phyloP scores from a whole-genome alignment of 2,888 invertebrate species.

The Tethea ocularis region DNA sequence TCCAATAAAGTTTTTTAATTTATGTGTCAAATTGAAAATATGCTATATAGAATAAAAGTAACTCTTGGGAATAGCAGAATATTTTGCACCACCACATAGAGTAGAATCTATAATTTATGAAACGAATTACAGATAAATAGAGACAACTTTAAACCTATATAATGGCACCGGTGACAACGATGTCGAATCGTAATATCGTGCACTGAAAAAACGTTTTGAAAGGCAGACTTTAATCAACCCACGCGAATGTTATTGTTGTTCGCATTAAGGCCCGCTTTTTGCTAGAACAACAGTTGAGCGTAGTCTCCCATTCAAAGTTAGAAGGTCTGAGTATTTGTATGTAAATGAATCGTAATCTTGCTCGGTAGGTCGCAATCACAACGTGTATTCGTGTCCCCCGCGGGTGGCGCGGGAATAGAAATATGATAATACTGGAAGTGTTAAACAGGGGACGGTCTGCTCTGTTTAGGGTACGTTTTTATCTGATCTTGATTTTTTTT shows the following conservation, averaged over 20 bases:
- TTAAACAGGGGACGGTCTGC: not conserved
- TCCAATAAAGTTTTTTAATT: too few relatives aligned
- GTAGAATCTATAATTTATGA: too few relatives aligned
- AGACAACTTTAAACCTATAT: not conserved
- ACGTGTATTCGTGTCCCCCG: constrained; percentile 51
- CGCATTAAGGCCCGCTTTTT: constrained; percentile 76
- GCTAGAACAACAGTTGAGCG: constrained; percentile 71
- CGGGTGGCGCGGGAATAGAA: constrained; percentile 30
- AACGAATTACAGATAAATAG: too few relatives aligned
- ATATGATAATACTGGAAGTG: constrained; percentile 25
- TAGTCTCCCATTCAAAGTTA: constrained; percentile 72
- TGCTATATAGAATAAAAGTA: too few relatives aligned
- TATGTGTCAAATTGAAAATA: too few relatives aligned
- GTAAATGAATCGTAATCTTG: constrained; percentile 78
- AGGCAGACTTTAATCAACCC: constrained; percentile 63
- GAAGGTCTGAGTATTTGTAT: constrained; percentile 74
- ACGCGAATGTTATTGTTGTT: constrained; percentile 68
- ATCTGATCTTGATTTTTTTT: not conserved
- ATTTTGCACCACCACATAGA: too few relatives aligned
- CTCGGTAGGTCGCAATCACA: constrained; percentile 65
- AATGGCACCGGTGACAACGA: not conserved
- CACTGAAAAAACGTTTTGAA: constrained; percentile 23
- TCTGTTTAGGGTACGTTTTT: not conserved
- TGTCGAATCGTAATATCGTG: not conserved
- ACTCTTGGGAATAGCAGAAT: too few relatives aligned